These are phyloP conservation scores for Actinemys pallida DNA, from an alignment of 2,113 vertebrate genomes.

Conservation along the genomic window DNA sequence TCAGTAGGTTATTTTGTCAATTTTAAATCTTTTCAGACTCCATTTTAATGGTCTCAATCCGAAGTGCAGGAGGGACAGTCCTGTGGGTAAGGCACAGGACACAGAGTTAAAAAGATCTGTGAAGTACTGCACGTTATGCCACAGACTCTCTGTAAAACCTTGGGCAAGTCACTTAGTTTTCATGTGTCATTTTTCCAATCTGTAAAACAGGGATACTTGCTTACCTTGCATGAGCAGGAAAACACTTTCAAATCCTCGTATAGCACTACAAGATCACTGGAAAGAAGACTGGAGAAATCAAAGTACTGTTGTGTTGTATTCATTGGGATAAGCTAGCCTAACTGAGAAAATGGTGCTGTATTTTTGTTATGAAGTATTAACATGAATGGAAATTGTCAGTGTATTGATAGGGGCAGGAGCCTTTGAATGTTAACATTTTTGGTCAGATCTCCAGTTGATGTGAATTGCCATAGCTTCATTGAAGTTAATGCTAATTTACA, in stretches of 20 bases:
- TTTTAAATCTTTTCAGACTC: not conserved
- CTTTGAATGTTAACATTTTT: constrained; percentile 19
- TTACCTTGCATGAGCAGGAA: not conserved
- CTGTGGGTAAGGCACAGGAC: not conserved
- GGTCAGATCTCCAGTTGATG: constrained; percentile 43
- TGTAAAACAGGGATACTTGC: not conserved
- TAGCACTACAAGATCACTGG: not conserved
- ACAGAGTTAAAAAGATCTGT: not conserved
- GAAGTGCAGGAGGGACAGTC: not conserved
- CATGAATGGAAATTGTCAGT: constrained; percentile 10
- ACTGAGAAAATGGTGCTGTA: not conserved
- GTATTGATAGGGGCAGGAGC: not conserved
- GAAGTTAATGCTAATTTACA: constrained; percentile 22
- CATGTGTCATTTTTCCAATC: not conserved
- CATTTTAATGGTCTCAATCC: not conserved
- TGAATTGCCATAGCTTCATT: constrained; percentile 2
- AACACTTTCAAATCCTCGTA: not conserved
- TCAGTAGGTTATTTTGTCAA: not conserved
- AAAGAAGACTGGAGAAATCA: not conserved
- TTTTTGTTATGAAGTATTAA: not conserved
- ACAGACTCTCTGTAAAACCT: not conserved
- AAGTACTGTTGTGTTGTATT: not conserved
- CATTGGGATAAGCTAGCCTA: not conserved
- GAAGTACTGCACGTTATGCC: not conserved
- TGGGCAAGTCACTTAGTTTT: not conserved